A percentile compares a stretch with the other conserved stretches of the same genome.
Conservation (phyloP, 2,888 invertebrate species). For the Tineola bisselliella region DNA sequence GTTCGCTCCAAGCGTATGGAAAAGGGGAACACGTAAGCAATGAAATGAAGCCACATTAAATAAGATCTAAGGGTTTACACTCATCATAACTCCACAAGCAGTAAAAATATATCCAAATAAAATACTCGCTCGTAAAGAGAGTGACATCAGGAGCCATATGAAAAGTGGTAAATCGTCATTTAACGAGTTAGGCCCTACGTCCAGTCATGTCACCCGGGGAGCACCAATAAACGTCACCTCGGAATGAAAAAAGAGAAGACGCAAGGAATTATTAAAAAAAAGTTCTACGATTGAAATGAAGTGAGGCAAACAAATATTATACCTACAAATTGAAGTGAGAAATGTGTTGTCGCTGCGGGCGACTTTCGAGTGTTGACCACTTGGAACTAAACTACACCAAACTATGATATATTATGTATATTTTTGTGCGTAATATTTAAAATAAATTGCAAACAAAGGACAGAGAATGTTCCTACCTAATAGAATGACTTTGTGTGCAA, state of each 20-base stretch:
- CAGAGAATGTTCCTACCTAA: neutral
- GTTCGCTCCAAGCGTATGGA: slow-evolving; percentile 16
- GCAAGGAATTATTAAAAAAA: slow-evolving; percentile 40
- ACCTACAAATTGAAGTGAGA: slow-evolving; percentile 61
- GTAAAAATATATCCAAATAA: slow-evolving; percentile 59
- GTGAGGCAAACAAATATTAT: slow-evolving; percentile 54
- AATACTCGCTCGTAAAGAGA: slow-evolving; percentile 58
- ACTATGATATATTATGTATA: neutral
- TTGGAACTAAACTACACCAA: neutral
- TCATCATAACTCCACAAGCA: slow-evolving; percentile 59
- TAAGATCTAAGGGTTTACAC: slow-evolving; percentile 47
- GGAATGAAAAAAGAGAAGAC: slow-evolving; percentile 58
- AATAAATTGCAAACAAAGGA: neutral
- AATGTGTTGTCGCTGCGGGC: slow-evolving; percentile 50
- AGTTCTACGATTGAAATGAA: slow-evolving; percentile 50
- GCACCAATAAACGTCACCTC: slow-evolving; percentile 60
- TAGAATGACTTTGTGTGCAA: neutral
- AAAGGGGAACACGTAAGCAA: neutral
- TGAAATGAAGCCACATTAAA: slow-evolving; percentile 33
- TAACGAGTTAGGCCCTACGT: slow-evolving; percentile 38
- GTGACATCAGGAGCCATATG: slow-evolving; percentile 56
- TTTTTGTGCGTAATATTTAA: neutral
- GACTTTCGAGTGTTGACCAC: slow-evolving; percentile 21
- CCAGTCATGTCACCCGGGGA: slow-evolving; percentile 47
- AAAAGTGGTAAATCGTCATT: slow-evolving; percentile 58